These are phyloP conservation scores for Callopanchax toddi DNA, from an alignment of 2,113 vertebrate genomes.

Conservation along the genomic window DNA sequence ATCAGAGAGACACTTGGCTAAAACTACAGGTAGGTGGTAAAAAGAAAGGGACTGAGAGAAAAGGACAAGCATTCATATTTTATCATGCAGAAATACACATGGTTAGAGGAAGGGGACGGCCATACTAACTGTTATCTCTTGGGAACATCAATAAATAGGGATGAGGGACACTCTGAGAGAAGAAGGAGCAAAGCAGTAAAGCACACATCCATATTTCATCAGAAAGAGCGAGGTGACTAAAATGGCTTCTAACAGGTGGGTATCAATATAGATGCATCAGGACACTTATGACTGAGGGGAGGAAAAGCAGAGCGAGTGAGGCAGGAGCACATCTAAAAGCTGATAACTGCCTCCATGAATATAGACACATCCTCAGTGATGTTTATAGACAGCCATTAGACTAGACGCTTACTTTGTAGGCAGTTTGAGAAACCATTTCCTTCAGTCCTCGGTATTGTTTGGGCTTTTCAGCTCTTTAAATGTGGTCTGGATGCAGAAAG, in stretches of 20 bases:
- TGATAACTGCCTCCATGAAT: conserved; percentile 67
- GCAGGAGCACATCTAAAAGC: conserved; percentile 53
- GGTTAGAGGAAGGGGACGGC: conserved; percentile 32
- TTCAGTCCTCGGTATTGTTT: conserved; percentile 7
- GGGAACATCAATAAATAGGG: conserved; percentile 57
- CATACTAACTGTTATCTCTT: conserved; percentile 27
- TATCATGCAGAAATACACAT: conserved; percentile 37
- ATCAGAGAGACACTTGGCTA: conserved; percentile 52
- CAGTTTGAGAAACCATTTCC: conserved; percentile 49
- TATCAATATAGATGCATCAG: conserved; percentile 59
- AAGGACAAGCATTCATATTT: conserved; percentile 70
- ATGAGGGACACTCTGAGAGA: conserved; percentile 57
- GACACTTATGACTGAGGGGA: conserved; percentile 38
- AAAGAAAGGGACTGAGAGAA: conserved; percentile 38
- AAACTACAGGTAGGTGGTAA: conserved; percentile 55
- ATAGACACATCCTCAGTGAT: conserved; percentile 39
- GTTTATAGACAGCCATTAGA: conserved; percentile 61
- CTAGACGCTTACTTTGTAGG: conserved; percentile 28
- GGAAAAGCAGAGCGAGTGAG: conserved; percentile 29
- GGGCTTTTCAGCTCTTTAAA: conserved; percentile 15
- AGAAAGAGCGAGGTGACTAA: conserved; percentile 38
- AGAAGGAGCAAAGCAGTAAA: conserved; percentile 10
- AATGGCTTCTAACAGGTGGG: conserved; percentile 59
- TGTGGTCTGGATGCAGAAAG: neutral
- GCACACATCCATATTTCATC: conserved; percentile 65